Evolutionary conservation across 2,113 vertebrate species (phyloP).

Genomic region (Psammodynastes pulverulentus): DNA sequence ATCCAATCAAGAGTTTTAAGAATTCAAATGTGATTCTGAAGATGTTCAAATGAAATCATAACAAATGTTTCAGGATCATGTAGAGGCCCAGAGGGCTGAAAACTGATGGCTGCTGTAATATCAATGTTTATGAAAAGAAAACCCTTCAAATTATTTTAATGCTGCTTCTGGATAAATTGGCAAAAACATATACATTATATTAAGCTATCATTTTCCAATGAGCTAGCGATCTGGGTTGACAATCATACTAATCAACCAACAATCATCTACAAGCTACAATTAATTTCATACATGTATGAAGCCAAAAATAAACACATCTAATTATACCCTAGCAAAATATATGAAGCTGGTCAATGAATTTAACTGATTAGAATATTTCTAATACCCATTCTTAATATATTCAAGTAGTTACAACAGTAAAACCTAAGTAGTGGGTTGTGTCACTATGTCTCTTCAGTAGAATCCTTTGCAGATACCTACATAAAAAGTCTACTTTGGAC

Average conservation of each 20-base stretch:
- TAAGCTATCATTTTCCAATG: background rate
- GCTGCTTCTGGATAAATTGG: background rate
- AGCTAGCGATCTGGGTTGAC: background rate
- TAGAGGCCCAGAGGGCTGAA: background rate
- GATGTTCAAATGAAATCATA: background rate
- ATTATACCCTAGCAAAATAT: background rate
- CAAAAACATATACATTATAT: background rate
- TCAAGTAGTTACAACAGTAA: background rate
- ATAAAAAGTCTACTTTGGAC: background rate
- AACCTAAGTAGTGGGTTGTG: background rate
- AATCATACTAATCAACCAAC: background rate
- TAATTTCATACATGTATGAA: background rate
- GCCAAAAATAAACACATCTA: background rate
- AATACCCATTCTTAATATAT: background rate
- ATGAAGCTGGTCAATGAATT: background rate
- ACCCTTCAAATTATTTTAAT: background rate
- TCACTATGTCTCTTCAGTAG: background rate
- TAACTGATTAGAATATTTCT: background rate
- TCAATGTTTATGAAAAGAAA: background rate
- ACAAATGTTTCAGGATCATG: background rate
- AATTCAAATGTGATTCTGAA: background rate
- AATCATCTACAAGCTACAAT: background rate
- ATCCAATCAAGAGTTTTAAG: background rate
- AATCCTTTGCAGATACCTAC: background rate
- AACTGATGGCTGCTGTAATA: background rate